Conservation (phyloP, 2,113 vertebrate genomes). For the Cariama cristata region DNA sequence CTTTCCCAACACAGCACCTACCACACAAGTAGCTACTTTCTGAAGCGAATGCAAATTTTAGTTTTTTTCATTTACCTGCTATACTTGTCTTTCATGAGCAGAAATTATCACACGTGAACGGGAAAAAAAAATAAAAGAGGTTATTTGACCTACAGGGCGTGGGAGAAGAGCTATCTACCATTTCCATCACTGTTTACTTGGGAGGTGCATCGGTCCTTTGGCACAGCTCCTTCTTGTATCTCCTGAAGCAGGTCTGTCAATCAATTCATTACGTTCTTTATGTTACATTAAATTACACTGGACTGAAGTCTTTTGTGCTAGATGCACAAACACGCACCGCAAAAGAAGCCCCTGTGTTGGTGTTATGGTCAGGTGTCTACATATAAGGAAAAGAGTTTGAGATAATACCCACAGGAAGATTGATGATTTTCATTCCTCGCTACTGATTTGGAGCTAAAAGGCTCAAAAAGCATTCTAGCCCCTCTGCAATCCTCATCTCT, state of each 20-base stretch:
- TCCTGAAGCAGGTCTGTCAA: neutral
- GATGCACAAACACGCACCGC: rapidly evolving
- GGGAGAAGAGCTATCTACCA: neutral
- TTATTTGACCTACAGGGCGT: neutral
- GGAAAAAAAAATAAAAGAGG: neutral
- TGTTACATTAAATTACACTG: neutral
- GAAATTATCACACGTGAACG: rapidly evolving
- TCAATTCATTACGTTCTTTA: neutral
- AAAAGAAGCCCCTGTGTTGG: neutral
- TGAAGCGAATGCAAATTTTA: rapidly evolving
- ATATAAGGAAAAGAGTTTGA: neutral
- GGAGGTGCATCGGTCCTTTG: neutral
- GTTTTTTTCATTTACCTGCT: neutral
- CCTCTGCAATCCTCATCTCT: neutral
- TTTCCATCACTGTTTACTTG: neutral
- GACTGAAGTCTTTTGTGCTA: neutral
- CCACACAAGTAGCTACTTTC: neutral
- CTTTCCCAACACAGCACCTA: neutral
- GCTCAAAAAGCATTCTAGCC: neutral
- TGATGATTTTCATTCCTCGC: rapidly evolving
- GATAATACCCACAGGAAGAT: neutral
- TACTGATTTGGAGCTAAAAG: neutral
- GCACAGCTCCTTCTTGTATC: rapidly evolving
- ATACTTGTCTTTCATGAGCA: rapidly evolving
- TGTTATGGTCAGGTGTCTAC: neutral